A percentile compares a stretch with the other conserved stretches of the same genome.
These are phyloP conservation scores for Diphyllodes magnificus DNA, from an alignment of 2,113 vertebrate species.

Conservation along the genomic window DNA sequence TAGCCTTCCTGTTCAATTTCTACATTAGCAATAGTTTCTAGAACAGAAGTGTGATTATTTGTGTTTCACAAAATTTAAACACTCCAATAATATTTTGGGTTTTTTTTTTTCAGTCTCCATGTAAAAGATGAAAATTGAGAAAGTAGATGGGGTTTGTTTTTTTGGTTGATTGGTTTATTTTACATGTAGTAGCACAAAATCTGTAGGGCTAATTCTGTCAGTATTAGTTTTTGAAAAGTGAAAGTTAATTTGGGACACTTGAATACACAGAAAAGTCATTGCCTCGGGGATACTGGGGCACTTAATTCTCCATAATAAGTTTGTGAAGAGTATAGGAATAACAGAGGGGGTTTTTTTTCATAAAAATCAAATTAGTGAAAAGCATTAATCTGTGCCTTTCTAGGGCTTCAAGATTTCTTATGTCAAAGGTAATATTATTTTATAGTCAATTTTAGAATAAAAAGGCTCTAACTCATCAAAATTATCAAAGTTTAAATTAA, in stretches of 20 bases:
- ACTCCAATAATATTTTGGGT: not conserved
- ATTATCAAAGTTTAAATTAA: not conserved
- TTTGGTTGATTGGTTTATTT: not conserved
- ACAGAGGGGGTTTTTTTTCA: fast-evolving
- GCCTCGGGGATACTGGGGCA: not conserved
- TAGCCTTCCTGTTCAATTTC: not conserved
- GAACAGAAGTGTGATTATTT: not conserved
- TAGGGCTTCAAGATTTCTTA: not conserved
- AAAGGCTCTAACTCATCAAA: not conserved
- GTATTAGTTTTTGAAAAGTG: not conserved
- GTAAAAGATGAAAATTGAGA: not conserved
- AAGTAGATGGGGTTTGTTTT: not conserved
- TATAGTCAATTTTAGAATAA: not conserved
- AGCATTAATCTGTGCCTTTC: not conserved
- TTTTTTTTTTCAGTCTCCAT: not conserved
- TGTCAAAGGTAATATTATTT: not conserved
- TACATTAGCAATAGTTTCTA: not conserved
- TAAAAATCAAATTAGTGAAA: not conserved
- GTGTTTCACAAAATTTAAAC: not conserved
- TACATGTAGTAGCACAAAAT: not conserved
- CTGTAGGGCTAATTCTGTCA: not conserved
- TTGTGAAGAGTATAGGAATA: not conserved
- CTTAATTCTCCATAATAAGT: not conserved
- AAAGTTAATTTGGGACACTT: not conserved
- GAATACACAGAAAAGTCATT: not conserved